Evolutionary conservation across 1,140 invertebrate genomes (phyloP).

Genomic region (Nasonia longicornis): DNA sequence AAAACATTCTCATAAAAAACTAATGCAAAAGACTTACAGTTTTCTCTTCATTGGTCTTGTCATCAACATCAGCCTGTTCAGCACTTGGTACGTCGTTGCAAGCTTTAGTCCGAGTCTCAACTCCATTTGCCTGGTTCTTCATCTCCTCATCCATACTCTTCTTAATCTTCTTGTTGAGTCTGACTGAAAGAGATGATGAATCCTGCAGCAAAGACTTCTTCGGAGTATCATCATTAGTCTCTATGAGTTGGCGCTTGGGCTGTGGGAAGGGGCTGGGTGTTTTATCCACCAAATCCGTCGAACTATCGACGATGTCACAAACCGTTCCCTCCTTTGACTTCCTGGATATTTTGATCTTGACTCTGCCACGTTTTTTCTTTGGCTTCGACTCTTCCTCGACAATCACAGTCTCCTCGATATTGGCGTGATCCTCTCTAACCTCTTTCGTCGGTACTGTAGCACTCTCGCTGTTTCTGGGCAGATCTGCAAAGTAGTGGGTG

Average conservation of each 20-base stretch:
- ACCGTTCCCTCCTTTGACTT: slow-evolving; percentile 36
- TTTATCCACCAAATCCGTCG: slow-evolving; percentile 58
- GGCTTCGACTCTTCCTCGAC: slow-evolving; percentile 14
- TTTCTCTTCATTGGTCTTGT: neutral
- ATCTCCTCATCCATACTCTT: neutral
- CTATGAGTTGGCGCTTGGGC: neutral
- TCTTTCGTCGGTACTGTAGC: slow-evolving; percentile 31
- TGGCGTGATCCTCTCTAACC: slow-evolving; percentile 48
- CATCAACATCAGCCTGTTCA: neutral
- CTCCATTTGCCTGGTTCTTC: neutral
- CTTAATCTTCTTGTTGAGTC: slow-evolving; percentile 17
- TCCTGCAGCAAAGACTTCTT: slow-evolving; percentile 22
- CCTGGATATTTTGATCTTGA: slow-evolving; percentile 59
- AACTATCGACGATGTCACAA: slow-evolving; percentile 57
- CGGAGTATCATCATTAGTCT: slow-evolving; percentile 44
- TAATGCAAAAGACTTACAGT: neutral
- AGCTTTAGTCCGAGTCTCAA: neutral
- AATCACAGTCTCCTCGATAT: slow-evolving; percentile 23
- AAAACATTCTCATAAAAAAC: neutral
- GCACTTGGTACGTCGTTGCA: neutral
- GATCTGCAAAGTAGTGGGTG: slow-evolving; percentile 59
- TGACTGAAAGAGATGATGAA: neutral
- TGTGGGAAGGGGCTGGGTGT: slow-evolving; percentile 52
- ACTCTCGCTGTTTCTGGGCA: slow-evolving; percentile 46
- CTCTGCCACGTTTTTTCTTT: slow-evolving; percentile 55